Evolutionary conservation across 2,797 vertebrate genomes (phyloP), one percentile per base, ranked within the genome.

Genomic region (Tamandua tetradactyla): DNA sequence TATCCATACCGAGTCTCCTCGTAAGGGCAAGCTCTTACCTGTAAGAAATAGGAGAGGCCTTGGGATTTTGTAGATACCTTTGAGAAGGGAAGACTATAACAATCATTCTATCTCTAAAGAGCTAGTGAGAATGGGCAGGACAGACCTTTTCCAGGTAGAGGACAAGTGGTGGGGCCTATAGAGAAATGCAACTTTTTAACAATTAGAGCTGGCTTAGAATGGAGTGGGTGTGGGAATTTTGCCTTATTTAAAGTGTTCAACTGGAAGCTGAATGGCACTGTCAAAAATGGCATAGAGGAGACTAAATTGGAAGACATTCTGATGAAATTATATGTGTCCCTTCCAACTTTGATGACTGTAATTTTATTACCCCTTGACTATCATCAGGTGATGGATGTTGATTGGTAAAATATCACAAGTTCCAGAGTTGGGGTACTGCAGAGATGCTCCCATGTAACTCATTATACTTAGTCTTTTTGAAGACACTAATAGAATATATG

Each of bases 381-480:
- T n/a, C 47, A n/a, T 55, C 49, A 64, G 80, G n/a, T 89, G 71
- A 89, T n/a, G 91, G 32, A 30, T 49, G n/a, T 61, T 40, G 23
- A 81, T 44, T 42, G 22, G 17, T 93, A 64, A 88, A 42, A 69
- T 23, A 87, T 40, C 47, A 27, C 76, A 52, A 18, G 25, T 57
- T 40, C 20, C 81, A 78, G 57, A 75, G 40, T 66, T 42, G 49
- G n/a, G 42, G 27, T 87, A 18, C 64, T 85, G 91, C 25, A 59
- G 37, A 57, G 37, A 62, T 12, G 4, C 4, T 55, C 49, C 35
- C 9, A 8, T 30, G 1, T 79, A 42, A 76, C 35, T 55, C 62
- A 42, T 71, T 95, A 52, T 44, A 17, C n/a, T 62, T 72, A 68
- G 20, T 75, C 62, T 96, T 71, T 10, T 91, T 88, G 66, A 94